These are phyloP conservation scores for Collichthys lucidus DNA, from an alignment of 2,113 vertebrate species.

Conservation along the genomic window DNA sequence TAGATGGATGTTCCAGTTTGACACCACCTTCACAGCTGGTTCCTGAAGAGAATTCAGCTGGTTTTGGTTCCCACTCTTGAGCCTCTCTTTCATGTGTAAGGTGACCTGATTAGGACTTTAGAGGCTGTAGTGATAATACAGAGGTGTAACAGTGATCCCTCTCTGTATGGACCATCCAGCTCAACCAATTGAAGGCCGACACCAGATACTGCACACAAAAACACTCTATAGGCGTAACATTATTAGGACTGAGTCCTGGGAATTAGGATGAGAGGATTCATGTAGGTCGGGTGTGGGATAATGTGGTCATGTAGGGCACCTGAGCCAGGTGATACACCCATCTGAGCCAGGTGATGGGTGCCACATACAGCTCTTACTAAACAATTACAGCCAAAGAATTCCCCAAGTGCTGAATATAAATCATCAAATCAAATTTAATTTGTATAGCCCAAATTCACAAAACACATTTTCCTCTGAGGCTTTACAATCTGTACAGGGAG, in stretches of 20 bases:
- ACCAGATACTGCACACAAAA: slow-evolving; percentile 2
- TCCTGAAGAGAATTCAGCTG: no score
- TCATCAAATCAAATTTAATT: no score
- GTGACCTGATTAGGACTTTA: slow-evolving; percentile 39
- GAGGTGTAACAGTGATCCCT: slow-evolving; percentile 33
- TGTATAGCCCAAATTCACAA: no score
- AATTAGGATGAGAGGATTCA: slow-evolving; percentile 20
- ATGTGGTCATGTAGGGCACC: neutral
- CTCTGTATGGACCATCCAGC: slow-evolving; percentile 8
- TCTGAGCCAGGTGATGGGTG: no score
- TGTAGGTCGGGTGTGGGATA: slow-evolving; percentile 35
- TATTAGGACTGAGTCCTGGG: slow-evolving; percentile 19
- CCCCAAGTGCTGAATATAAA: no score
- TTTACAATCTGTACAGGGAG: no score
- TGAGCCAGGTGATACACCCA: neutral
- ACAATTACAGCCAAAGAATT: no score
- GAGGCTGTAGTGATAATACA: slow-evolving; percentile 10
- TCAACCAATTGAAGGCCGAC: slow-evolving; percentile 8
- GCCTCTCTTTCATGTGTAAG: slow-evolving; percentile 17
- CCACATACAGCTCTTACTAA: no score
- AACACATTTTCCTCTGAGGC: no score
- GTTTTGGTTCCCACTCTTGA: slow-evolving; percentile 16
- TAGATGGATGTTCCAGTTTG: neutral
- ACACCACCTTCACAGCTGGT: neutral
- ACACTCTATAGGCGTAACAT: neutral